Evolutionary conservation across 1,140 invertebrate species (phyloP).

Genomic region (Polypedilum pembai): DNA sequence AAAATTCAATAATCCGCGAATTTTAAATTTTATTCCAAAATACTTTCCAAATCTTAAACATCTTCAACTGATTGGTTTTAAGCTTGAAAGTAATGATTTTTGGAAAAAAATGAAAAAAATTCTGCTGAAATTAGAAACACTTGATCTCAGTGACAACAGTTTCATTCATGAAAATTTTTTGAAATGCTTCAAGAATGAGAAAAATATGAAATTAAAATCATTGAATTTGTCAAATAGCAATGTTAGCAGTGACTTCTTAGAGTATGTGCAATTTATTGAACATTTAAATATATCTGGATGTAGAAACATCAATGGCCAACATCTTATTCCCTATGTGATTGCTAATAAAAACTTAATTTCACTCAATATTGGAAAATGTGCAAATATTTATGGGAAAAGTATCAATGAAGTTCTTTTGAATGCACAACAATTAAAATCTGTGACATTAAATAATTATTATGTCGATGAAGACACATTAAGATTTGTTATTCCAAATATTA

Average conservation of each 20-base stretch:
- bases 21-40: slow-evolving; percentile 3
- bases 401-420: neutral
- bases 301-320: neutral
- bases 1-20: neutral
- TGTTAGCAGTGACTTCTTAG: neutral
- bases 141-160: slow-evolving; percentile 14
- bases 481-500: slow-evolving; percentile 13
- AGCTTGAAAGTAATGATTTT: neutral
- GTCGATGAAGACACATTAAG: neutral
- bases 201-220: slow-evolving; percentile 8
- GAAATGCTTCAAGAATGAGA: neutral
- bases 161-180: slow-evolving; percentile 14
- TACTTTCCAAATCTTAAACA: slow-evolving; percentile 15
- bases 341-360: neutral
- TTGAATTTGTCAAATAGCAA: slow-evolving; percentile 9
- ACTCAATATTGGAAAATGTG: neutral
- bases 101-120: neutral
- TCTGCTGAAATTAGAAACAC: neutral
- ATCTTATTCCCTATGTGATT: neutral
- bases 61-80: neutral
- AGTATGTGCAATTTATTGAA: neutral
- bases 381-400: slow-evolving; percentile 5
- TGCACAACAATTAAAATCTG: neutral
- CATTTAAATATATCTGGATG: neutral
- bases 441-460: slow-evolving; percentile 16